Evolutionary conservation across 2,113 vertebrate species (phyloP).

Genomic region (Capra hircus): DNA sequence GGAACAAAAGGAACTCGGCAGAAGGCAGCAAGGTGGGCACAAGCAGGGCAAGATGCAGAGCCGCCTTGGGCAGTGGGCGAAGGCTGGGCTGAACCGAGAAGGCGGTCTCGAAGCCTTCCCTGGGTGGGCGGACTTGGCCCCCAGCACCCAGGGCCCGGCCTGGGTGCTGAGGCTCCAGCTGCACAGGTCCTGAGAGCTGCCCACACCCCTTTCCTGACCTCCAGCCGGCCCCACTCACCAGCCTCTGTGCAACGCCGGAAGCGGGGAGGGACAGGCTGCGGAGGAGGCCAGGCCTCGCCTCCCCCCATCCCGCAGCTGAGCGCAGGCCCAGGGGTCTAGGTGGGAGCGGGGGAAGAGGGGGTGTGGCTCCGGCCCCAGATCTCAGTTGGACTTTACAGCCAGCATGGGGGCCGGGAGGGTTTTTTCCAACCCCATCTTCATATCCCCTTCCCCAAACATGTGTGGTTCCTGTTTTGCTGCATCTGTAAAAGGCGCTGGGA

Average conservation of each 20-base stretch:
- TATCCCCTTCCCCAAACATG: slow-evolving; percentile 79
- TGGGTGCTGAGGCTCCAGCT: slow-evolving; percentile 76
- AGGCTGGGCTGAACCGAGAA: background rate
- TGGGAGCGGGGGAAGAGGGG: slow-evolving; percentile 52
- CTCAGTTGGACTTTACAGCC: slow-evolving; percentile 65
- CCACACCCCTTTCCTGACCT: slow-evolving; percentile 81
- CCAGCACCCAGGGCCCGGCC: slow-evolving; percentile 51
- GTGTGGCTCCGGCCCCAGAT: slow-evolving; percentile 50
- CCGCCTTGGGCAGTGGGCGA: background rate
- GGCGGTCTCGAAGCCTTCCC: background rate
- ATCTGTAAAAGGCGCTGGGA: slow-evolving; percentile 80
- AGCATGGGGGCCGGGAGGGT: slow-evolving; percentile 43
- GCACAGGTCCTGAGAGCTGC: slow-evolving; percentile 73
- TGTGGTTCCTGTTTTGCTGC: slow-evolving; percentile 82
- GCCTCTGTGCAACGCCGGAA: slow-evolving; percentile 76
- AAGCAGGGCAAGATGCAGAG: background rate
- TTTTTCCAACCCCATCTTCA: slow-evolving; percentile 71
- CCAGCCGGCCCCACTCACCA: slow-evolving; percentile 73
- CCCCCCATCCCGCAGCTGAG: slow-evolving; percentile 64
- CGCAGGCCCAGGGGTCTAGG: slow-evolving; percentile 62
- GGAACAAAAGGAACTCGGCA: slow-evolving; percentile 10
- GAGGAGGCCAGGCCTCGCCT: slow-evolving; percentile 62
- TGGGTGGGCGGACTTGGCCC: slow-evolving; percentile 19
- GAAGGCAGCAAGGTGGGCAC: slow-evolving; percentile 57
- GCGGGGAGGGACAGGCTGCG: slow-evolving; percentile 73